Evolutionary conservation across 2,113 vertebrate genomes (phyloP).

Genomic region (Carollia perspicillata): DNA sequence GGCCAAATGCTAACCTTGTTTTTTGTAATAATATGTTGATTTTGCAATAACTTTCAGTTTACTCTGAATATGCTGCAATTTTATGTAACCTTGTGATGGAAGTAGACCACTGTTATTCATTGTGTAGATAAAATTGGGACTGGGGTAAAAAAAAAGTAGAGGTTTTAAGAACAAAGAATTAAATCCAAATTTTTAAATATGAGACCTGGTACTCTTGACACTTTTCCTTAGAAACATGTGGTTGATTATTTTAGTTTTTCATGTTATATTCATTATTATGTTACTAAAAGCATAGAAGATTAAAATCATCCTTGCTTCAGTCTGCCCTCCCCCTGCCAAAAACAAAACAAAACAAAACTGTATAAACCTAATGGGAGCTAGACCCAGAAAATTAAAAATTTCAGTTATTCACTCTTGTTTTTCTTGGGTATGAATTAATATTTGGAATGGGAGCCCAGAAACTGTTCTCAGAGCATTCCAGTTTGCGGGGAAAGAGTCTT

Average conservation of each 20-base stretch:
- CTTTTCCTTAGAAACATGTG: constrained; percentile 41
- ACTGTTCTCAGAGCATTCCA: constrained; percentile 42
- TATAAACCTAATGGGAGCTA: constrained; percentile 13
- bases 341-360: neutral
- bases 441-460: constrained; percentile 18
- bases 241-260: constrained; percentile 51
- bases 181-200: constrained; percentile 41
- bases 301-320: constrained; percentile 17
- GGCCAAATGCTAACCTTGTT: constrained; percentile 69
- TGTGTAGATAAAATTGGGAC: constrained; percentile 20
- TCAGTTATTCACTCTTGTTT: constrained; percentile 47
- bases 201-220: constrained; percentile 31
- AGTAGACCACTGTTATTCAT: neutral
- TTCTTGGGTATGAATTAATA: constrained; percentile 13
- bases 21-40: constrained; percentile 68
- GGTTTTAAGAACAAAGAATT: constrained; percentile 39
- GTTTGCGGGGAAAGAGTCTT: neutral
- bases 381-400: constrained; percentile 55
- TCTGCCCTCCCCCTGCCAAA: neutral
- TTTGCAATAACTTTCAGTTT: constrained; percentile 52
- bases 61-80: constrained; percentile 38
- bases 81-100: constrained; percentile 49
- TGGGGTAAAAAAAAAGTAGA: neutral
- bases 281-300: constrained; percentile 9
- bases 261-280: constrained; percentile 42